A percentile compares a stretch with the other conserved stretches of the same genome.
Evolutionary conservation across 2,797 vertebrate species (phyloP).

Genomic region (Danio aesculapii): DNA sequence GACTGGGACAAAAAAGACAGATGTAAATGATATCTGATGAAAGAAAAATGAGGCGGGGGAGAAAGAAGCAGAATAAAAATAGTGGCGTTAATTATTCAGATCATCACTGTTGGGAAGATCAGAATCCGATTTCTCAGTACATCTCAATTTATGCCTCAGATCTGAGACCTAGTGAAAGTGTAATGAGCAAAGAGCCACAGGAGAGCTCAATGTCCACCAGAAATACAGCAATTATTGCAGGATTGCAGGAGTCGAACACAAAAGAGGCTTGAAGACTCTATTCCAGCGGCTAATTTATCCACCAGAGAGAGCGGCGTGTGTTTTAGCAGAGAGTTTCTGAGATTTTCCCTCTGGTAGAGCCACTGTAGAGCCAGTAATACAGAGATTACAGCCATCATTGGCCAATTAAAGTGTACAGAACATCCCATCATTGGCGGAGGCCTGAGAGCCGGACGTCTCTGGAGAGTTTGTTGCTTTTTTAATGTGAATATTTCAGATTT

Average conservation of each 20-base stretch:
- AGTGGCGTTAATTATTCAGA: constrained; percentile 66
- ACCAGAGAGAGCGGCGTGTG: constrained; percentile 63
- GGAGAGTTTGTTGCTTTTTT: not conserved
- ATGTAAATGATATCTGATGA: too few relatives aligned
- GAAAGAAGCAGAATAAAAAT: constrained; percentile 30
- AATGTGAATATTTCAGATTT: constrained; percentile 2
- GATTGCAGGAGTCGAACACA: not conserved
- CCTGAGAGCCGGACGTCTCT: not conserved
- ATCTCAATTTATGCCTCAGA: constrained; percentile 60
- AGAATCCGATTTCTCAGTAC: constrained; percentile 61
- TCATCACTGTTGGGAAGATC: constrained; percentile 24
- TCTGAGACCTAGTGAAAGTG: constrained; percentile 52
- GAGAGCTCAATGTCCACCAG: constrained; percentile 49
- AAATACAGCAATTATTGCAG: constrained; percentile 62
- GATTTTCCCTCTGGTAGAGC: constrained; percentile 23
- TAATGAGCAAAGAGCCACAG: constrained; percentile 65
- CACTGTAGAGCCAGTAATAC: constrained; percentile 50
- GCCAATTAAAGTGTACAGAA: constrained; percentile 60
- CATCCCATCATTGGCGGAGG: not conserved
- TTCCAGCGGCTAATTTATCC: constrained; percentile 75
- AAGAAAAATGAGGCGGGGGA: too few relatives aligned
- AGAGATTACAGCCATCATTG: constrained; percentile 58
- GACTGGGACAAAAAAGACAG: too few relatives aligned
- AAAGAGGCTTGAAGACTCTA: constrained; percentile 58
- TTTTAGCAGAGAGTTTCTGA: constrained; percentile 58